phyloP scores from a whole-genome alignment of 2,113 vertebrate species.

The Dasyprocta punctata region DNA sequence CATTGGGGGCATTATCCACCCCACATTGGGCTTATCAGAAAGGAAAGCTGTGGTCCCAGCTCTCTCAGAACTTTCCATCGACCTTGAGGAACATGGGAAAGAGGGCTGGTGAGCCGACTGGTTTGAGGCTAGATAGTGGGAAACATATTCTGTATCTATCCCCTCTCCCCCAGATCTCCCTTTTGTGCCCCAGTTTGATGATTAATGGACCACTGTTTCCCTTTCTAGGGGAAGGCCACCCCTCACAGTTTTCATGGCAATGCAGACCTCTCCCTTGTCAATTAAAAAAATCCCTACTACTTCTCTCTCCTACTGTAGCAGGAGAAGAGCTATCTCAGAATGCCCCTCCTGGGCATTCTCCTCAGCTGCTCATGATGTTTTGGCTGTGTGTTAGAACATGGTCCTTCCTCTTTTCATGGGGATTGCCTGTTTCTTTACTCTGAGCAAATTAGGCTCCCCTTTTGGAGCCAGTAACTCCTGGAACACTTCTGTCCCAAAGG shows the following conservation, averaged over 20 bases:
- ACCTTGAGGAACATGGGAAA: background rate
- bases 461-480: background rate
- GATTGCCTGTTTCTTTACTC: slow-evolving; percentile 2
- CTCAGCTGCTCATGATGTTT: background rate
- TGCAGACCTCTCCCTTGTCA: slow-evolving; percentile 78
- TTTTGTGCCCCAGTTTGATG: slow-evolving; percentile 82
- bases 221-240: slow-evolving; percentile 78
- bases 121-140: slow-evolving; percentile 43
- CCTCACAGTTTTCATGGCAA: slow-evolving; percentile 79
- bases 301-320: slow-evolving; percentile 46
- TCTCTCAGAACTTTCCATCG: slow-evolving; percentile 28
- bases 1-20: background rate
- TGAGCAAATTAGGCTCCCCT: background rate
- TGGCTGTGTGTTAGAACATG: background rate
- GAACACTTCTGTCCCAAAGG: background rate
- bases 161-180: slow-evolving; percentile 64
- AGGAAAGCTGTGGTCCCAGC: background rate
- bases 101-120: background rate
- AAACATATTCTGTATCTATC: slow-evolving; percentile 58
- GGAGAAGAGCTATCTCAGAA: slow-evolving; percentile 50
- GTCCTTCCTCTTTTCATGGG: background rate
- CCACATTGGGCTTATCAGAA: background rate
- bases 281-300: slow-evolving; percentile 69
- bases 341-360: background rate
- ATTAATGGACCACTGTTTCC: slow-evolving; percentile 80